These are phyloP conservation scores for Halcyon malimbica DNA, from an alignment of 2,113 vertebrate genomes.

Conservation along the genomic window DNA sequence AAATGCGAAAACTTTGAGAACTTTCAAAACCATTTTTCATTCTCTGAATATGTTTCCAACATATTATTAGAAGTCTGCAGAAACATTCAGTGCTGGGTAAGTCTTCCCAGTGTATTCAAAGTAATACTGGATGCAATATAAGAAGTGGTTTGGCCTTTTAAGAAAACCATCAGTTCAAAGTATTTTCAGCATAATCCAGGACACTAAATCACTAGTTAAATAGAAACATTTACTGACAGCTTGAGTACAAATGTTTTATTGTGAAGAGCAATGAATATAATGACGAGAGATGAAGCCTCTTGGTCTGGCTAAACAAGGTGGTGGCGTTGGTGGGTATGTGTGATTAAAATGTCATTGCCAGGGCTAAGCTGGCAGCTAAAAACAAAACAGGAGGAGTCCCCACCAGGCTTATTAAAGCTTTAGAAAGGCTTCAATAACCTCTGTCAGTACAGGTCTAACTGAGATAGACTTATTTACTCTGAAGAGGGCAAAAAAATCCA, in stretches of 20 bases:
- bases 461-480: not conserved
- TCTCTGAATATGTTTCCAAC: slow-evolving; percentile 1
- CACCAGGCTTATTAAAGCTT: slow-evolving; percentile 8
- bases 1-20: slow-evolving; percentile 8
- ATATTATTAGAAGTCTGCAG: not conserved
- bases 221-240: slow-evolving; percentile 57
- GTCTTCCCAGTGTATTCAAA: not conserved
- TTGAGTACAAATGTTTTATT: slow-evolving; percentile 43
- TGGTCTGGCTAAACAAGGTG: slow-evolving; percentile 44
- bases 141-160: slow-evolving; percentile 31
- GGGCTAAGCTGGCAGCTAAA: not conserved
- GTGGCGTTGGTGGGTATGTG: not conserved
- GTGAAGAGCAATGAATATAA: slow-evolving; percentile 29
- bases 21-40: slow-evolving; percentile 33
- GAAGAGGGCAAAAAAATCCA: not conserved
- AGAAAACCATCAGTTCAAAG: slow-evolving; percentile 63
- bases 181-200: slow-evolving; percentile 63
- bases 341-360: slow-evolving; percentile 51
- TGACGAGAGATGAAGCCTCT: slow-evolving; percentile 20
- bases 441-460: not conserved
- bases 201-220: slow-evolving; percentile 56
- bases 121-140: not conserved
- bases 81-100: not conserved
- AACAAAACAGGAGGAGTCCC: slow-evolving; percentile 17
- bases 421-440: slow-evolving; percentile 8